Evolutionary conservation across 2,113 vertebrate genomes (phyloP), one percentile per base, ranked within the genome.

Genomic region (Albula goreensis): DNA sequence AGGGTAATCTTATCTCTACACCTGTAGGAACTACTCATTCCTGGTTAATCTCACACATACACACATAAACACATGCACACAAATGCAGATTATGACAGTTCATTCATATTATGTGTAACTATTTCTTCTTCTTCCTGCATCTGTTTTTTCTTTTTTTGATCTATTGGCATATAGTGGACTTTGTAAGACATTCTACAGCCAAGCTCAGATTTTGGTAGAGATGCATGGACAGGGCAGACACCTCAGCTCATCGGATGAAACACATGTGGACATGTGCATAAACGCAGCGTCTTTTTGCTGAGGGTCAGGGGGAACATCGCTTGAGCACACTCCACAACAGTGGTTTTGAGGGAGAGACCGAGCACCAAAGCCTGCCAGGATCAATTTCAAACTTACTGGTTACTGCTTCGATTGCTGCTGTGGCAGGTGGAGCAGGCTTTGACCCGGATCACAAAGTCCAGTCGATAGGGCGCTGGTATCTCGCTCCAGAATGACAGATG

Each of bases 381-480:
- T 95, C 93, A 92, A 93, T 95, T 93, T 93, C 86, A 90, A 63
- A 88, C 90, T 90, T 90, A 88, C 82, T 79, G 63, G 81, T 91
- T 88, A 85, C 63, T 90, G 92, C 92, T 91, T 90, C 88, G 90
- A 83, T 88, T 87, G 89, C 91, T 91, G 86, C 89, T 91, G 86
- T 87, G 90, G 85, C 91, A 88, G 90, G 85, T 89, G 90, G 90
- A 88, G 87, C 90, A 83, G 88, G 89, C 85, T 91, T 86, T 93
- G 93, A 91, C 93, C 92, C 90, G 90, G 91, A 94, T 93, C 92
- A 92, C 90, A 87, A 84, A 90, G 83, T 88, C 88, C 87, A 90
- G 92, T 91, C 90, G 91, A 92, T 92, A 85, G 53, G 89, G 83
- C 86, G 90, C 70, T 13, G 66, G 85, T 86, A 88, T 90, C 89